Evolutionary conservation across 2,113 vertebrate species (phyloP).

Genomic region (Tringa solitaria): DNA sequence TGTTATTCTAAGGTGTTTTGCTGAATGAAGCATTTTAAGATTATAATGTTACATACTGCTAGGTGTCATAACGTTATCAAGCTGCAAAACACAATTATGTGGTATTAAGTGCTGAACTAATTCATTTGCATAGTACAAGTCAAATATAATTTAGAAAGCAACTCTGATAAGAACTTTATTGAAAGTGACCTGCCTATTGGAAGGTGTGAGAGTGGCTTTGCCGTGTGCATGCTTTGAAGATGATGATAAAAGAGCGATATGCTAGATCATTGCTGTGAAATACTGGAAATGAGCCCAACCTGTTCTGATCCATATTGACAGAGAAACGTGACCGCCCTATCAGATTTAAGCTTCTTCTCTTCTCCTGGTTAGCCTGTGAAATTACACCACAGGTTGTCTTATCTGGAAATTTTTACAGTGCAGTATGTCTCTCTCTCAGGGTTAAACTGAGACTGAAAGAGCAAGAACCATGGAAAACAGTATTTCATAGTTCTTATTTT

Average conservation of each 20-base stretch:
- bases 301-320: background rate
- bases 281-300: background rate
- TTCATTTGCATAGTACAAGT: background rate
- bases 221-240: background rate
- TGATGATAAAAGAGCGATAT: background rate
- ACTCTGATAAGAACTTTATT: background rate
- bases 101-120: background rate
- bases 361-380: background rate
- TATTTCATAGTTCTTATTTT: background rate
- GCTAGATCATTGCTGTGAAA: background rate
- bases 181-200: background rate
- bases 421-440: background rate
- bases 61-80: background rate
- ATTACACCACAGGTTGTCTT: background rate
- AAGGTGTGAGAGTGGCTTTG: background rate
- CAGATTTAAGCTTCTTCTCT: background rate
- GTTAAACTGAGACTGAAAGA: background rate
- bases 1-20: background rate
- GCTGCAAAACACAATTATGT: background rate
- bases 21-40: background rate
- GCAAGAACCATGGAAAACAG: background rate
- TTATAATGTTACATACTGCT: background rate
- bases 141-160: background rate
- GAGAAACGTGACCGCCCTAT: rapidly evolving
- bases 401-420: background rate